phyloP scores from a whole-genome alignment of 2,113 vertebrate species.

The Plecturocebus donacophilus region DNA sequence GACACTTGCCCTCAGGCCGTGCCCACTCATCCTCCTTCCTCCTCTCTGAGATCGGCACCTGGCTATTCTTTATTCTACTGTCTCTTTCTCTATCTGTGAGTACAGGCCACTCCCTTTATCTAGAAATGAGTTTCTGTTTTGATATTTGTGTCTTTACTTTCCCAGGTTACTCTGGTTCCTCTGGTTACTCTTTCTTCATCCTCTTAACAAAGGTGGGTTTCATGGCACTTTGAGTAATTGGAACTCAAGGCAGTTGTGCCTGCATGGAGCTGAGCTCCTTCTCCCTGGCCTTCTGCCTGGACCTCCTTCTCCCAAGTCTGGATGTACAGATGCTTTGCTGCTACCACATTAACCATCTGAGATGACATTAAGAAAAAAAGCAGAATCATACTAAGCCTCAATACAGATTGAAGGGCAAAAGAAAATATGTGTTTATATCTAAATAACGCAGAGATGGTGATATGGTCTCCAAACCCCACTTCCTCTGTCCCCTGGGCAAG shows the following conservation, averaged over 20 bases:
- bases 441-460: background rate
- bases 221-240: background rate
- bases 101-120: background rate
- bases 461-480: background rate
- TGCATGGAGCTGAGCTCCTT: background rate
- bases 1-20: background rate
- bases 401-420: background rate
- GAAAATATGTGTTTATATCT: background rate
- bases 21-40: background rate
- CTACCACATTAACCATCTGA: background rate
- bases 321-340: background rate
- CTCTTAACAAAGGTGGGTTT: background rate
- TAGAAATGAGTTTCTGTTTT: background rate
- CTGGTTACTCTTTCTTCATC: background rate
- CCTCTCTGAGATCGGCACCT: no score
- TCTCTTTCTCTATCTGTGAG: background rate
- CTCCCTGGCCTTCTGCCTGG: background rate
- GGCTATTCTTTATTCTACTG: background rate
- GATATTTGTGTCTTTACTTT: background rate
- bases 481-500: background rate
- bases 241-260: background rate
- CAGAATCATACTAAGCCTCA: background rate
- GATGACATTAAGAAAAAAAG: background rate
- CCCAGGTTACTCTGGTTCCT: background rate
- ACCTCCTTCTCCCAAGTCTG: background rate